Evolutionary conservation across 2,888 invertebrate species (phyloP).

Genomic region (Embidobia sp.): DNA sequence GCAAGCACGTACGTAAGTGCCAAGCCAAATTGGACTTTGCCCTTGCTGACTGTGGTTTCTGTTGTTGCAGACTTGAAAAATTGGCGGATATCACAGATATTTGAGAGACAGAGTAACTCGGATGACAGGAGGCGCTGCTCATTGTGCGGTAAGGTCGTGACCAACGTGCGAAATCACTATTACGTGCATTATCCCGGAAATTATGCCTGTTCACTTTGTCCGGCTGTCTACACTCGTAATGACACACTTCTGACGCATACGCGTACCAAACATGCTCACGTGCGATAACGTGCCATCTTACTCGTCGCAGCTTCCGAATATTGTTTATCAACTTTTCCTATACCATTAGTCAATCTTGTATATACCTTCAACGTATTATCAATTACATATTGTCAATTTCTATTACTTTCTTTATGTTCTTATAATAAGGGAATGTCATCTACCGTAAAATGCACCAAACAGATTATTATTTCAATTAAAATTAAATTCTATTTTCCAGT

Average conservation of each 20-base stretch:
- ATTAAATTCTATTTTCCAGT: too few species aligned
- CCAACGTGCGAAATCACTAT: constrained; percentile 85
- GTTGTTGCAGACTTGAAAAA: constrained; percentile 83
- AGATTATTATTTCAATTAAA: too few species aligned
- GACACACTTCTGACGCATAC: constrained; percentile 84
- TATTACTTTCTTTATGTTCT: too few species aligned
- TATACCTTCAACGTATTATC: constrained; percentile 13
- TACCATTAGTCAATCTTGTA: constrained; percentile 28
- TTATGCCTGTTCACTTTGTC: constrained; percentile 84
- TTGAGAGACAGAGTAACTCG: constrained; percentile 84
- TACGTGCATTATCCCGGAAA: constrained; percentile 85
- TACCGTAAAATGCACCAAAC: too few species aligned
- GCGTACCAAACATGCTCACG: constrained; percentile 83
- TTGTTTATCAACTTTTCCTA: constrained; percentile 29
- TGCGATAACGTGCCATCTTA: constrained; percentile 70
- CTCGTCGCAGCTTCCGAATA: constrained; percentile 25
- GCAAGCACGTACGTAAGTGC: constrained; percentile 66
- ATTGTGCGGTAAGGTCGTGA: constrained; percentile 85
- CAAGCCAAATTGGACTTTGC: constrained; percentile 66
- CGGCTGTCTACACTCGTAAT: constrained; percentile 84
- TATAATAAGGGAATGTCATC: too few species aligned
- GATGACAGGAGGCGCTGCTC: constrained; percentile 84
- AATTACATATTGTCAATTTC: too few species aligned
- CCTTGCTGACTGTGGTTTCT: constrained; percentile 77
- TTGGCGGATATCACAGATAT: constrained; percentile 84